phyloP scores from a whole-genome alignment of 2,888 invertebrate species.

The Eudemis profundana region DNA sequence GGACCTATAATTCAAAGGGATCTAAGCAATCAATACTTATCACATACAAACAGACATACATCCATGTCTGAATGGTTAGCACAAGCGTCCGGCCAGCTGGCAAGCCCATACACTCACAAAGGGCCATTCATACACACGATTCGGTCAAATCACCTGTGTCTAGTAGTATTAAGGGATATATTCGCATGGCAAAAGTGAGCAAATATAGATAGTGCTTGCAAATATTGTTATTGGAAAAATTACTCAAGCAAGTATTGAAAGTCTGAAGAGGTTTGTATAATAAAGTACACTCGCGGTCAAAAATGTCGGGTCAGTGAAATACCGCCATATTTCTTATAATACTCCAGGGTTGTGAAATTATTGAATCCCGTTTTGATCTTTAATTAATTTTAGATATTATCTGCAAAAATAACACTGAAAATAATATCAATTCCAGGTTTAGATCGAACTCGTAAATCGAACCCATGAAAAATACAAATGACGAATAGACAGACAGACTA shows the following conservation, averaged over 20 bases:
- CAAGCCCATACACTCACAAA: slow-evolving; percentile 31
- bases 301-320: too few relatives aligned
- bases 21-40: background rate
- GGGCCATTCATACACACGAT: slow-evolving; percentile 13
- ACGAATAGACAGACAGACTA: too few relatives aligned
- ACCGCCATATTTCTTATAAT: too few relatives aligned
- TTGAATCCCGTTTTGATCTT: too few relatives aligned
- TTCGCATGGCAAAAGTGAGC: background rate
- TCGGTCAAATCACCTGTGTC: slow-evolving; percentile 2
- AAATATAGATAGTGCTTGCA: slow-evolving; percentile 29
- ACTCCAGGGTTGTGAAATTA: too few relatives aligned
- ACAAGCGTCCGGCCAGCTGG: slow-evolving; percentile 41
- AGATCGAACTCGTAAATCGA: too few relatives aligned
- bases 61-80: slow-evolving; percentile 20
- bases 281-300: too few relatives aligned
- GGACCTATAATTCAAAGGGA: background rate
- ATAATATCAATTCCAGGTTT: too few relatives aligned
- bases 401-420: too few relatives aligned
- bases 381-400: too few relatives aligned
- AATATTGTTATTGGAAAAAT: slow-evolving; percentile 33
- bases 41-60: background rate
- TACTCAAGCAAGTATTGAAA: background rate
- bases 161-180: slow-evolving; percentile 5
- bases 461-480: too few relatives aligned
- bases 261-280: background rate